Evolutionary conservation across 2,888 invertebrate species (phyloP).

Genomic region (Philereme transversata): DNA sequence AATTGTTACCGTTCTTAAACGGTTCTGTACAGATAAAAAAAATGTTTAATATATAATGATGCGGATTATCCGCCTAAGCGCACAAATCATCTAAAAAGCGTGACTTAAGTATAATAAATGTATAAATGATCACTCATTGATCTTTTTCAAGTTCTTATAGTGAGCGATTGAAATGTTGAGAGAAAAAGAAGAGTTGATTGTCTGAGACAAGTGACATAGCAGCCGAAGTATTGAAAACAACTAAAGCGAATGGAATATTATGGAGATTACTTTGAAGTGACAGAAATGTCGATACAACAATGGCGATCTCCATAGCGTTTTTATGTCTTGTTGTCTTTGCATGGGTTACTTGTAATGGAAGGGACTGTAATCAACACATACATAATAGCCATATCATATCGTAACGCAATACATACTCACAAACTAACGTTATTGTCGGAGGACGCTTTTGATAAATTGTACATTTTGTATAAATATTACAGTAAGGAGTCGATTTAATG

Average conservation of each 20-base stretch:
- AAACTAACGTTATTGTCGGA: conserved; percentile 49
- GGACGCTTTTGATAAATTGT: conserved; percentile 78
- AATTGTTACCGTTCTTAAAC: no score
- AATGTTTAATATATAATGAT: background rate
- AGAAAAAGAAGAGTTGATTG: background rate
- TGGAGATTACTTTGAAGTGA: no score
- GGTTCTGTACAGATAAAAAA: no score
- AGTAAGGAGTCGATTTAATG: conserved; percentile 77
- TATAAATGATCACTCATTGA: conserved; percentile 10
- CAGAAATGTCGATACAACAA: no score
- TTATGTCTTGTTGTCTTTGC: background rate
- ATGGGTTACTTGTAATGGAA: conserved; percentile 4
- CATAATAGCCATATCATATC: conserved; percentile 54
- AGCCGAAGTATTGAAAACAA: no score
- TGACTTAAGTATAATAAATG: conserved; percentile 9
- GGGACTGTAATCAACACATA: conserved; percentile 52
- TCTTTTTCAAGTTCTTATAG: background rate
- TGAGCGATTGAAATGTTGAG: conserved; percentile 7
- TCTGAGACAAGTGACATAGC: background rate
- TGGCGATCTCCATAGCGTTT: background rate
- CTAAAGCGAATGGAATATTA: no score
- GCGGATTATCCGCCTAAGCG: conserved; percentile 22
- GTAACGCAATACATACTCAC: conserved; percentile 57
- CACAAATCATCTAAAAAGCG: conserved; percentile 24
- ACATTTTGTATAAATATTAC: conserved; percentile 81